Conservation (phyloP, 37 sponge, comb jelly and placozoan species). For the Hexactinellida sp. region DNA sequence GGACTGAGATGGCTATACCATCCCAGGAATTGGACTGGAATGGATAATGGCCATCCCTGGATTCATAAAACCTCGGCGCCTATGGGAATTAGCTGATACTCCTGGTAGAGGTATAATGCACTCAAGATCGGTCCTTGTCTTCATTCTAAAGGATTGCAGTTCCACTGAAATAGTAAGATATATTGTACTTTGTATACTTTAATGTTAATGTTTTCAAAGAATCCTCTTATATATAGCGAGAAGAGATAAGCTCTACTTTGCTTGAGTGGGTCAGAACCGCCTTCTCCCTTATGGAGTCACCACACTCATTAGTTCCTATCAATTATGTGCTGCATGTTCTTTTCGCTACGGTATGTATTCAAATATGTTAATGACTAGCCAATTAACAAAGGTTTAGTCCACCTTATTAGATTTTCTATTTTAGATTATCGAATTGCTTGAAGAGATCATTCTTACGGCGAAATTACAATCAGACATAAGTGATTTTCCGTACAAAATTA, state of each 20-base stretch:
- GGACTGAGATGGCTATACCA: too few species aligned
- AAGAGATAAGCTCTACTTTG: background rate
- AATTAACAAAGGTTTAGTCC: background rate
- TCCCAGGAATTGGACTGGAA: too few species aligned
- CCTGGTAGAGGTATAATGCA: background rate
- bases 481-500: background rate
- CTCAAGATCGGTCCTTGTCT: background rate
- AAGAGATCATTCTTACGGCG: background rate
- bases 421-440: background rate
- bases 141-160: background rate
- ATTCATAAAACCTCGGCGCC: too few species aligned
- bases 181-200: background rate
- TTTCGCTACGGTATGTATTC: background rate
- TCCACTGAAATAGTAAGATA: background rate
- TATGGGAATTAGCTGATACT: background rate
- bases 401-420: background rate
- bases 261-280: background rate
- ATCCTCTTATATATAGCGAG: background rate
- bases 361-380: background rate
- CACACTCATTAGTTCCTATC: background rate
- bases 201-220: background rate
- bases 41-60: too few species aligned
- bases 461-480: background rate
- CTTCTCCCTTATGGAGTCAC: background rate
- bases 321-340: background rate